phyloP scores from a whole-genome alignment of 2,888 invertebrate genomes.

The Diaperis boleti region DNA sequence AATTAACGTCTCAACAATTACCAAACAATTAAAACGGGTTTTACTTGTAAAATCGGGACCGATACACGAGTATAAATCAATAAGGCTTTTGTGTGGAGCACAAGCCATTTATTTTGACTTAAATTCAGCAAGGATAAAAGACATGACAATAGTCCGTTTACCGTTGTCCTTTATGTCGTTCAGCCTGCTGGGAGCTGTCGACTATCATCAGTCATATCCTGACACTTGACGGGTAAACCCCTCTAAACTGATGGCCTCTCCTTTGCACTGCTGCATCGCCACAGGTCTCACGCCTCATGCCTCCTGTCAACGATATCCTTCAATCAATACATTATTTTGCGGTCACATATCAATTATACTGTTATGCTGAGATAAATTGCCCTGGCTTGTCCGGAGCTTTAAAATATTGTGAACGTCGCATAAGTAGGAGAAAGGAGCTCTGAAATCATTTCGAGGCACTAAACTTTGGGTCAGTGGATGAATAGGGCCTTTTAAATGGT shows the following conservation, averaged over 20 bases:
- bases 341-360: conserved; percentile 43
- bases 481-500: no score
- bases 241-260: conserved; percentile 56
- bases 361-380: conserved; percentile 29
- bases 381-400: conserved; percentile 13
- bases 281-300: conserved; percentile 32
- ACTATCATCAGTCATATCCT: conserved; percentile 56
- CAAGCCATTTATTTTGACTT: conserved; percentile 42
- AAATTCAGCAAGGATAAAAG: conserved; percentile 44
- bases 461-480: no score
- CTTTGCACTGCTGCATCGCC: conserved; percentile 46
- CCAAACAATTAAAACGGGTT: conserved; percentile 40
- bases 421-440: no score
- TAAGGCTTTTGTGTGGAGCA: conserved; percentile 30
- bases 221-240: conserved; percentile 56
- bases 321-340: conserved; percentile 41
- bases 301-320: conserved; percentile 41
- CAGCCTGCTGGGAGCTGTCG: conserved; percentile 46
- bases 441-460: no score
- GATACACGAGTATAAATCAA: conserved; percentile 38
- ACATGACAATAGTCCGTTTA: conserved; percentile 49
- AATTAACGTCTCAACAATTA: conserved; percentile 40
- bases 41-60: conserved; percentile 34
- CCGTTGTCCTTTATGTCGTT: conserved; percentile 48
- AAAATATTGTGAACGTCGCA: conserved; percentile 28